Evolutionary conservation across 2,888 invertebrate species (phyloP), one percentile per base, ranked within the genome.

Genomic region (Nycteola revayana): DNA sequence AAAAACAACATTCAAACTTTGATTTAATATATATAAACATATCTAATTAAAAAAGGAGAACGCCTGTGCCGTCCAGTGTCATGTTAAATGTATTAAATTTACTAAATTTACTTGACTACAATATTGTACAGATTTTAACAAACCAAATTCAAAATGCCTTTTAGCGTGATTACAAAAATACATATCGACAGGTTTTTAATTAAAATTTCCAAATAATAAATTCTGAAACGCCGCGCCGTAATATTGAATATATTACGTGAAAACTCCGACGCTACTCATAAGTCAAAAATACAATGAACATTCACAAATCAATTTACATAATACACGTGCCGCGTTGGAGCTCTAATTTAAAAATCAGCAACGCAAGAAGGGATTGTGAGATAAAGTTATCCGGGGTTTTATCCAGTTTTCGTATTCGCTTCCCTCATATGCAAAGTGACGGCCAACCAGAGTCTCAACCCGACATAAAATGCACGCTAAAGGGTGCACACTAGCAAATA

Each of bases 281-380:
- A 63, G 53, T 45, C 54, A 60, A 61, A 55, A 61, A 61, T 58
- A 57, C 51, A 58, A 49, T 62, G 59, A 65, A 66, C 57, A 66
- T 65, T 71, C 65, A 49, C 43, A 63, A 68, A 71, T 73, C 66
- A 65, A 74, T 76, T 78, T 75, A 60, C 75, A 76, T 76, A 76
- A 72, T 67, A 69, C 67, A 68, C 66, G 66, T 61, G 53, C 55
- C 60, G 58, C 65, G 56, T 60, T 68, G 63, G 63, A 48, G 66
- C 68, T 69, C 55, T 66, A 75, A 69, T 81, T 75, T 76, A 66
- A 77, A 79, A 79, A 75, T 74, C 71, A 62, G 62, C 58, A 55
- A 61, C 65, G 58, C 60, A 66, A 71, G 68, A 66, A 60, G 60
- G 62, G 68, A 68, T 70, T 68, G 47, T 53, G 59, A 66, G 63